Evolutionary conservation across 2,888 invertebrate genomes (phyloP), one percentile per base, ranked within the genome.

Genomic region (Microplitis deprimator): DNA sequence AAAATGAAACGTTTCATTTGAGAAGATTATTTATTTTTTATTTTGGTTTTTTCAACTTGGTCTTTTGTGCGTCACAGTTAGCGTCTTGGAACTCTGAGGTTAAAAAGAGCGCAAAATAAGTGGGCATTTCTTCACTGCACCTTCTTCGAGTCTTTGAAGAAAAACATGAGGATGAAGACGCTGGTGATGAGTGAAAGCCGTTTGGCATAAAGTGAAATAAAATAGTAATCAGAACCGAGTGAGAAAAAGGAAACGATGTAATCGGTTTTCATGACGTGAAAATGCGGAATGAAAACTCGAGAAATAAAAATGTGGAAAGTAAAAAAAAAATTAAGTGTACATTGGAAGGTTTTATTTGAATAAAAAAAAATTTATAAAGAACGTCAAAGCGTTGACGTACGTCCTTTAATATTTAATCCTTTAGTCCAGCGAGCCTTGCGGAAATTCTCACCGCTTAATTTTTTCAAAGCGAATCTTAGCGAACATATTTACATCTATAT

Each of bases 351-450:
- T 50, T 50, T 50, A 70, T 38, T 38, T 7, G 8, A 38, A 60
- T 20, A 50, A 72, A 62, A 72, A 40, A 8, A 62, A 40, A 61
- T 10, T 50, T 13, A 5, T n/a, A 39, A 6, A n/a, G 10, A 64
- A 65, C 41, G 41, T 73, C 71, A 71, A 71, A 71, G 71, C 71
- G 41, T 73, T 41, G 17, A 61, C 8, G 71, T 62, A 50, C 61
- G 38, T 73, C 40, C 17, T 73, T 73, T 73, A 29, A 73, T 64
- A 10, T 64, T 64, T 73, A 65, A 64, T 73, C 10, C n/a, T 40
- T 72, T 73, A 65, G 64, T 41, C 50, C 5, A 71, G 71, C 71
- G 62, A 71, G 61, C 71, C 39, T 71, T 62, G 62, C 7, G 20
- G 3, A 71, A 71, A 40, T 62, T 71, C n/a, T 62, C 38, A 13